Evolutionary conservation across 23 tunicate species (phyloP).

Genomic region (Trididemnum nubilum): DNA sequence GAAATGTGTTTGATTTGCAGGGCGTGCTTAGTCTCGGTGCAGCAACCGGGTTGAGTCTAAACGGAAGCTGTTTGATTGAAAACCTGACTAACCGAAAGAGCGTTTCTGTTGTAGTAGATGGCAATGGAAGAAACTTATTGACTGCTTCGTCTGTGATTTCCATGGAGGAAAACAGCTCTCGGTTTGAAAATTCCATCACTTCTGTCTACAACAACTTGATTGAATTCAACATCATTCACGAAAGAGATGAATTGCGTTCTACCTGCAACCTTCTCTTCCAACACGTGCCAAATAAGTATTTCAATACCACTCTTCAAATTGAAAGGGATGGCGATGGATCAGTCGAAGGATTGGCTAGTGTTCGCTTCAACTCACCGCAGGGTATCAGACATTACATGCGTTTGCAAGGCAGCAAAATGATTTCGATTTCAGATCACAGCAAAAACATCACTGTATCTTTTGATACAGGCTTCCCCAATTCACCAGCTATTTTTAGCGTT

Average conservation of each 20-base stretch:
- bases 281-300: neutral
- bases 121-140: constrained; percentile 5
- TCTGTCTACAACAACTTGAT: constrained; percentile 38
- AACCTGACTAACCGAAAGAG: constrained; percentile 38
- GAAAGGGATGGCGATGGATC: neutral
- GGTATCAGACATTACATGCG: constrained; percentile 5
- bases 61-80: constrained; percentile 11
- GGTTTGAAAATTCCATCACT: constrained; percentile 22
- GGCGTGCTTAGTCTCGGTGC: constrained; percentile 31
- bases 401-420: neutral
- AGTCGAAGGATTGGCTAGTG: neutral
- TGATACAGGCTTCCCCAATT: neutral
- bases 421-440: neutral
- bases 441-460: neutral
- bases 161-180: neutral
- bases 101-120: constrained; percentile 12
- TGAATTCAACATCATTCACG: neutral
- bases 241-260: constrained; percentile 14
- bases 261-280: neutral
- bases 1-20: constrained; percentile 27
- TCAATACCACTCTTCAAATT: neutral
- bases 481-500: neutral
- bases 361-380: neutral
- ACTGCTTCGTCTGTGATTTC: neutral
- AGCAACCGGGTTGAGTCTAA: constrained; percentile 8